Base-by-base conservation (phyloP, 2,113 vertebrate species). In the Corynorhinus townsendii region DNA sequence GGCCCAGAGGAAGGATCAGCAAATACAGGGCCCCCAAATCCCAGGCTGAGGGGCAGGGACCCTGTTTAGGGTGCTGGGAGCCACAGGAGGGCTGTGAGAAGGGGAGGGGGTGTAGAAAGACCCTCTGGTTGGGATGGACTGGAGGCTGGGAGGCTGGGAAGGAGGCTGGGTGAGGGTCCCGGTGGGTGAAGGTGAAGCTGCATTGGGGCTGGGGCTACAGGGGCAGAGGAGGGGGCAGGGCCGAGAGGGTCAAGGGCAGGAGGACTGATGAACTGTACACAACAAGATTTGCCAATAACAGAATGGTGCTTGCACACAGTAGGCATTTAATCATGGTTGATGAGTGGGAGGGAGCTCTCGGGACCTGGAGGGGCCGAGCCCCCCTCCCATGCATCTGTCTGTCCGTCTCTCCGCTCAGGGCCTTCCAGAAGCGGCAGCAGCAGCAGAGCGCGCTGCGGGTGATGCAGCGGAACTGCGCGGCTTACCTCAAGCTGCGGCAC, bases 401-500 rank as follows among this genome's bases (percentile, higher is more conserved):
- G 4, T 62, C 59, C 24, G 59, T 62, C 59, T 68, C 8, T 40
- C 49, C 38, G 7, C 72, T 1, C 94, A 99, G 99, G 96, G 99
- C 99, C 19, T 99, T 99, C 95, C 80, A 97, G 91, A 99, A 98
- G 95, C 99, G 99, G 96, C 99, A 99, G 98, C 99, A 99, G 97
- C 99, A 99, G 98, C 98, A 99, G 96, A 99, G 99, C 0, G 99
- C 99, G 3, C 96, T 99, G 66, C 97, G 98, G 47, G 99, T 99
- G 86, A 99, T 99, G 98, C 99, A 99, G 97, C 98, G 99, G 89
- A 99, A 99, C 98, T 99, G 99, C 19, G 98, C 99, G 0, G 99
- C 99, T 56, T 99, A 99, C 98, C 99, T 99, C 92, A 99, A 99
- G 96, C 98, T 99, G 90, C 97, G 99, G 75, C 99, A 99, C 98